Evolutionary conservation across 2,888 invertebrate species (phyloP), one percentile per base, ranked within the genome.

Genomic region (Tinea pellionella): DNA sequence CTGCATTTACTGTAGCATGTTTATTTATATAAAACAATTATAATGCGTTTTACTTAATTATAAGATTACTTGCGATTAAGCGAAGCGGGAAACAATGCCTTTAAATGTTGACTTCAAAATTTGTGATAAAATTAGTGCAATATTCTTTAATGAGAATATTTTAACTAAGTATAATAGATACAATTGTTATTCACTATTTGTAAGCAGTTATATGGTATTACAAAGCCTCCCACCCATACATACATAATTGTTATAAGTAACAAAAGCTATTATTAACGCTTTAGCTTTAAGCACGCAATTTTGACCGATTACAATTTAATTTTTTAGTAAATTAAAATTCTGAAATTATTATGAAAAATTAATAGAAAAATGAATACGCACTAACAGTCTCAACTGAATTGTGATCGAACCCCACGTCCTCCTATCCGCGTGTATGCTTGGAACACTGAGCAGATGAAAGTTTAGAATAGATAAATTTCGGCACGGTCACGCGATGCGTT

Each of bases 111-210:
- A 65, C 64, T 62, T 63, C 60, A 32, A 61, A 42, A 42, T 64
- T 72, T 79, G 81, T 83, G 81, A 80, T 81, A 78, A 72, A 19
- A 73, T 66, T 69, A 77, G 78, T 79, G 80, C 77, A 79, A 79
- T 80, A 70, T 69, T 76, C 75, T 75, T 65, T 53, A 19, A 62
- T 67, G 72, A 65, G 71, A 71, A 70, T 70, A 69, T 71, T 69
- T 24, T 53, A 12, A 24, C 18, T 53, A 53, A 16, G 51, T 51
- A 51, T 16, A 16, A n/a, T n/a, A 16, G 47, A 47, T 47, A 15
- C 47, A 24, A 53, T 24, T 24, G 24, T 18, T 16, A 11, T 51
- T 18, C 3, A 24, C 24, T 24, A 47, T 37, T 16, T 47, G 9
- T 47, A 47, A 2, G 8, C 16, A 47, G 15, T 15, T 2, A 41